Conservation (phyloP, 2,888 invertebrate genomes). For the Apeira syringaria region DNA sequence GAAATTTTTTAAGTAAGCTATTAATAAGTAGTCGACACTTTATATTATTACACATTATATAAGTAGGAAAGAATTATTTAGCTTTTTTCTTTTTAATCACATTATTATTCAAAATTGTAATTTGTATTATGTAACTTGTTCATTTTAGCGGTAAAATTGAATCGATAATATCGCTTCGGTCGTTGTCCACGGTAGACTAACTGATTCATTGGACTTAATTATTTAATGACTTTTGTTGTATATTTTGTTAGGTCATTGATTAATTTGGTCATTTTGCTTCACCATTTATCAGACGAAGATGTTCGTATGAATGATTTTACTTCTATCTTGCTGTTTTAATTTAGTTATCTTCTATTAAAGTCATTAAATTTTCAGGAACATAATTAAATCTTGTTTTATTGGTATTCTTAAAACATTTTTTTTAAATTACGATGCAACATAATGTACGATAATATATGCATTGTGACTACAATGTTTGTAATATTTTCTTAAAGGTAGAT, state of each 20-base stretch:
- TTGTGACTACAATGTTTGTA: too few relatives aligned
- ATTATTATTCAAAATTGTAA: slow-evolving; percentile 83
- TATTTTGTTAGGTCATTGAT: slow-evolving; percentile 84
- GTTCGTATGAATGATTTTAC: slow-evolving; percentile 78
- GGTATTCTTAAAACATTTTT: too few relatives aligned
- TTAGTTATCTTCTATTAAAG: slow-evolving; percentile 84
- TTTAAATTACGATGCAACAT: too few relatives aligned
- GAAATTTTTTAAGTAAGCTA: slow-evolving; percentile 79
- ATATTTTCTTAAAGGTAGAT: too few relatives aligned
- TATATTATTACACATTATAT: slow-evolving; percentile 82
- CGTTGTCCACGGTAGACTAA: slow-evolving; percentile 67
- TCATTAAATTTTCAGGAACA: slow-evolving; percentile 83
- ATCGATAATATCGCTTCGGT: slow-evolving; percentile 62
- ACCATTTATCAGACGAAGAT: slow-evolving; percentile 76
- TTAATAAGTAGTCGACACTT: slow-evolving; percentile 82
- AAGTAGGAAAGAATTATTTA: slow-evolving; percentile 83
- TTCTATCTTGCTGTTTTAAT: slow-evolving; percentile 82
- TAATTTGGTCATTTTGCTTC: slow-evolving; percentile 79
- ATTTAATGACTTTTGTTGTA: slow-evolving; percentile 84
- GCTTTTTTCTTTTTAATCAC: slow-evolving; percentile 81
- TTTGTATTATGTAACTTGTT: slow-evolving; percentile 79
- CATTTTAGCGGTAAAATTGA: slow-evolving; percentile 73
- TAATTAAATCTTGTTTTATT: slow-evolving; percentile 56
- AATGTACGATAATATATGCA: too few relatives aligned
- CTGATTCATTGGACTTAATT: slow-evolving; percentile 76